phyloP scores from a whole-genome alignment of 2,113 vertebrate species.

The Suncus etruscus region DNA sequence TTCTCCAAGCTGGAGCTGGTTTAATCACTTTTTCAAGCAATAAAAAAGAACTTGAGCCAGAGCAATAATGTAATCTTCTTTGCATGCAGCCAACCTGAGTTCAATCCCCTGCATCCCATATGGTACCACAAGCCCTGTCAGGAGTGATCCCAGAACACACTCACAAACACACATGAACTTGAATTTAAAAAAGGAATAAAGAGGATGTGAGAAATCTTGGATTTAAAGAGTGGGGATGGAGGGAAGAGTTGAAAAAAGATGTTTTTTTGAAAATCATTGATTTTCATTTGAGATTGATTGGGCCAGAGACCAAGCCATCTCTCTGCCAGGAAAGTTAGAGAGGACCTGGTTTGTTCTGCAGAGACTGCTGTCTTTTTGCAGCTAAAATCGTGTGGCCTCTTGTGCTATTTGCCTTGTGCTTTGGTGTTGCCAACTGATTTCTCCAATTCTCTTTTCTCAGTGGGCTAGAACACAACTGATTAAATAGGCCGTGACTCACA shows the following conservation, averaged over 20 bases:
- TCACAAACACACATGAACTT: not conserved
- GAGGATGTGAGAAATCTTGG: not conserved
- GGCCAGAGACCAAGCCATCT: conserved; percentile 55
- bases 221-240: not conserved
- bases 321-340: conserved; percentile 13
- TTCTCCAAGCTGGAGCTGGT: not conserved
- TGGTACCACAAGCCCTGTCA: too few species aligned
- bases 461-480: conserved; percentile 71
- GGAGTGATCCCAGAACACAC: not conserved
- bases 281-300: conserved; percentile 53
- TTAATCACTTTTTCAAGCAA: conserved; percentile 12
- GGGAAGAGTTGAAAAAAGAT: conserved; percentile 15
- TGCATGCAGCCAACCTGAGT: not conserved
- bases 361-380: conserved; percentile 15
- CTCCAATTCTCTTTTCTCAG: conserved; percentile 74
- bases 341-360: conserved; percentile 49
- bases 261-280: conserved; percentile 3
- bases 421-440: conserved; percentile 61
- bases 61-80: not conserved
- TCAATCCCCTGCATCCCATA: not conserved
- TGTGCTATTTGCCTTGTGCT: conserved; percentile 56
- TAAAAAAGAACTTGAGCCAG: conserved; percentile 55
- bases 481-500: conserved; percentile 78
- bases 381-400: conserved; percentile 6
- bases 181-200: conserved; percentile 10